A percentile compares a stretch with the other conserved stretches of the same genome.
Conservation (phyloP, 2,113 vertebrate species). For the Ciconia maguari region DNA sequence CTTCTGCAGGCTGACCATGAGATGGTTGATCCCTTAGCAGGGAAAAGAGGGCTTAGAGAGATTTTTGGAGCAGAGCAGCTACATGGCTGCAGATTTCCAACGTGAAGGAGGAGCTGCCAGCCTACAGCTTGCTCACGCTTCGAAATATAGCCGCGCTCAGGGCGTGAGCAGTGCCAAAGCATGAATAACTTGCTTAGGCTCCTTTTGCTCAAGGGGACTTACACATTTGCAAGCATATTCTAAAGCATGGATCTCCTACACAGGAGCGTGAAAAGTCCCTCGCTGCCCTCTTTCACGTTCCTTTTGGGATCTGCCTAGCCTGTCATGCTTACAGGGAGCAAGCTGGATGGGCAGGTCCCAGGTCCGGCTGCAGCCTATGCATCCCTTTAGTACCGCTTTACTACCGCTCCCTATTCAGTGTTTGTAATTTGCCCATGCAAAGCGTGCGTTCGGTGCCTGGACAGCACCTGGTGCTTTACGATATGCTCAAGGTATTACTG, state of each 20-base stretch:
- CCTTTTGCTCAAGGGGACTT: background rate
- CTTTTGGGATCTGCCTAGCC: background rate
- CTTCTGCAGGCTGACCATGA: background rate
- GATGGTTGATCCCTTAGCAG: background rate
- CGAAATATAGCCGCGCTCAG: accelerated
- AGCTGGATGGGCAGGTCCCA: background rate
- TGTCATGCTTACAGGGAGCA: accelerated
- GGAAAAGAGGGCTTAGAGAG: background rate
- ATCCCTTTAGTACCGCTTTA: background rate
- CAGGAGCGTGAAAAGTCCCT: background rate
- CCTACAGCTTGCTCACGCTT: background rate
- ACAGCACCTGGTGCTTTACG: accelerated
- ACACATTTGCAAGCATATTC: background rate
- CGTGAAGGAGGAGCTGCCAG: background rate
- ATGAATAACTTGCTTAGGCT: background rate
- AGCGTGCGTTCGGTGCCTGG: accelerated
- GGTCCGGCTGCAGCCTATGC: background rate
- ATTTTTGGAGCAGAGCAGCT: background rate
- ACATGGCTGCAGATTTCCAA: background rate
- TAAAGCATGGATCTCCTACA: background rate
- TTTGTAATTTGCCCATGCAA: background rate
- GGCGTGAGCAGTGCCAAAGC: background rate
- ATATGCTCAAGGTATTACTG: background rate
- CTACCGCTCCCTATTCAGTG: accelerated
- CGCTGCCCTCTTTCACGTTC: background rate